Conservation (phyloP, 2,113 vertebrate genomes). For the Anolis carolinensis region DNA sequence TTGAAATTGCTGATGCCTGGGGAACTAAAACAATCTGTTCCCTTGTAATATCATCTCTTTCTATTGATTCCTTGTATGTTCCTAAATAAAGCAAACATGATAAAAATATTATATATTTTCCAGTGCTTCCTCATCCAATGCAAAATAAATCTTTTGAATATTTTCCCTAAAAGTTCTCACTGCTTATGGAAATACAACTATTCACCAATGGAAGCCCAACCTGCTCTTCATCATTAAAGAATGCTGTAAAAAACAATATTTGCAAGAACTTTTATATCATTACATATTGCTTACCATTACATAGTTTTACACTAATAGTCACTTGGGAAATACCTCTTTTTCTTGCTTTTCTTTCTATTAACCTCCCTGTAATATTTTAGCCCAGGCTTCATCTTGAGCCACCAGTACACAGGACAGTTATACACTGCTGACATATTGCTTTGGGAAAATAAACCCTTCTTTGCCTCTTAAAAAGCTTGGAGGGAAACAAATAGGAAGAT, state of each 20-base stretch:
- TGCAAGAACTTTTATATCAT: slow-evolving; percentile 3
- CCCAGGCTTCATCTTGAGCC: slow-evolving; percentile 30
- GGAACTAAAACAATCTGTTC: not conserved
- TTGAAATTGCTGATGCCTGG: not conserved
- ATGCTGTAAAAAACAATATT: slow-evolving; percentile 35
- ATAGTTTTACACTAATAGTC: slow-evolving; percentile 15
- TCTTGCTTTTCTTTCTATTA: slow-evolving; percentile 41
- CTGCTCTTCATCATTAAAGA: slow-evolving; percentile 42
- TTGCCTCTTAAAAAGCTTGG: slow-evolving; percentile 40
- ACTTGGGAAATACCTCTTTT: slow-evolving; percentile 56
- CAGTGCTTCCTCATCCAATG: not conserved
- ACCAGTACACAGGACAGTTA: not conserved
- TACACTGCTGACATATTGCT: slow-evolving; percentile 15
- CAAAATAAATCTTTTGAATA: not conserved
- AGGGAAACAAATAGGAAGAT: slow-evolving; percentile 40
- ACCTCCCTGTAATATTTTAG: slow-evolving; percentile 39
- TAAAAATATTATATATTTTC: too few species aligned
- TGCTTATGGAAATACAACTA: not conserved
- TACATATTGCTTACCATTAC: slow-evolving; percentile 43
- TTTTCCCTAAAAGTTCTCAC: not conserved
- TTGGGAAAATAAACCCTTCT: slow-evolving; percentile 33
- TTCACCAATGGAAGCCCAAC: not conserved
- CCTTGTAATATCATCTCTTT: too few species aligned
- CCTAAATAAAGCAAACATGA: not conserved
- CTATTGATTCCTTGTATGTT: not conserved